Evolutionary conservation across 2,797 vertebrate genomes (phyloP).

Genomic region (Gadopsis marmoratus): DNA sequence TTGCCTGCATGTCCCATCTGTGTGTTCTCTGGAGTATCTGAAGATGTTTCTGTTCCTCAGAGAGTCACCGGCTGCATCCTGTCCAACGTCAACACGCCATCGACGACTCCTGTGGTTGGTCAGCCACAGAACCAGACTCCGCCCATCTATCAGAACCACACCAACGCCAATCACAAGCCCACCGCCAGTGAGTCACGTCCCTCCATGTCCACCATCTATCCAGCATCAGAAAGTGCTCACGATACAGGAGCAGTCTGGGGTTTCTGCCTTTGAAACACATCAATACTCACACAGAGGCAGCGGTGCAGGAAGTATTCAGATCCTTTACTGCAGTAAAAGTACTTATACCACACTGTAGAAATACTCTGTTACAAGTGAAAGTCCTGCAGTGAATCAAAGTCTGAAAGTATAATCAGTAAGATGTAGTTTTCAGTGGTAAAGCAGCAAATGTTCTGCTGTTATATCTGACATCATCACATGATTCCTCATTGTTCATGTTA

Average conservation of each 20-base stretch:
- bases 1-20: background rate
- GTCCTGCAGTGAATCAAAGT: too few relatives aligned
- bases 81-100: constrained; percentile 97
- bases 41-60: constrained; percentile 70
- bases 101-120: constrained; percentile 94
- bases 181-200: constrained; percentile 86
- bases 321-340: background rate
- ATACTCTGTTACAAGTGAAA: too few relatives aligned
- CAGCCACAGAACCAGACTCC: constrained; percentile 93
- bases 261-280: too few relatives aligned
- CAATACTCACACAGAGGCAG: too few relatives aligned
- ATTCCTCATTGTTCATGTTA: too few relatives aligned
- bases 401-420: too few relatives aligned
- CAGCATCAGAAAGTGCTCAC: background rate
- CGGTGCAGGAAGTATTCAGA: too few relatives aligned
- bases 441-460: too few relatives aligned
- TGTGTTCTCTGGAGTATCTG: background rate
- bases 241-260: background rate
- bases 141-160: constrained; percentile 92
- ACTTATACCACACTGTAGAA: background rate
- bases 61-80: constrained; percentile 98
- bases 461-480: too few relatives aligned
- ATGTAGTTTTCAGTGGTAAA: too few relatives aligned
- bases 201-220: background rate
- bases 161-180: constrained; percentile 86